Conservation (phyloP, 1,140 invertebrate species). For the Calosoma granatense region DNA sequence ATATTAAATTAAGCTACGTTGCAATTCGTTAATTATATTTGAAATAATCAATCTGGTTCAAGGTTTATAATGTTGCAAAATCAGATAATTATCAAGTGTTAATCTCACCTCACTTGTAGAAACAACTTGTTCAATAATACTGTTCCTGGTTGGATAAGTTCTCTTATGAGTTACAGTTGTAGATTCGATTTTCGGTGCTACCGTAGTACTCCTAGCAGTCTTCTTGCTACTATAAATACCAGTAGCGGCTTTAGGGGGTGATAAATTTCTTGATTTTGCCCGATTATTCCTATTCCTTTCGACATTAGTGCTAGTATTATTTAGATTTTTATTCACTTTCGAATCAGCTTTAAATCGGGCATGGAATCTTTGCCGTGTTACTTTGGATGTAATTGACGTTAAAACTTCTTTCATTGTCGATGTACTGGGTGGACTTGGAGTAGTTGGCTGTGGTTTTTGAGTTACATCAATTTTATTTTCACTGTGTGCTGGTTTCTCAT, state of each 20-base stretch:
- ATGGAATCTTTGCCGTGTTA: constrained; percentile 16
- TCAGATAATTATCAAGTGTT: too few relatives aligned
- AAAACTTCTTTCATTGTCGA: constrained; percentile 16
- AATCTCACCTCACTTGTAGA: not conserved
- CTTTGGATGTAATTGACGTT: constrained; percentile 15
- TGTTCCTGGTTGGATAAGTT: not conserved
- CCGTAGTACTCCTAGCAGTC: not conserved
- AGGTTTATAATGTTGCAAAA: too few relatives aligned
- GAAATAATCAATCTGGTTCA: too few relatives aligned
- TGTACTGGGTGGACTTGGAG: not conserved
- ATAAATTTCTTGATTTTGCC: not conserved
- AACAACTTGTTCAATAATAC: not conserved
- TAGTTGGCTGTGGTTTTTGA: too few relatives aligned
- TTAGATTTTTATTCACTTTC: not conserved
- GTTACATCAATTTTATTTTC: constrained; percentile 12
- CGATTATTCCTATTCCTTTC: not conserved
- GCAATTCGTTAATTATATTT: too few relatives aligned
- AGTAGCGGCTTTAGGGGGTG: not conserved
- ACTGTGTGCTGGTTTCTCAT: constrained; percentile 16
- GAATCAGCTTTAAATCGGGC: constrained; percentile 16
- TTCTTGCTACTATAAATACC: constrained; percentile 1
- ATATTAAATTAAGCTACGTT: too few relatives aligned
- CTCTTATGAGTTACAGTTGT: not conserved
- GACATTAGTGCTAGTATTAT: not conserved
- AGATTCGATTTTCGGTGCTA: not conserved